These are phyloP conservation scores for Mastacembelus armatus DNA, from an alignment of 2,797 vertebrate species.

Conservation along the genomic window DNA sequence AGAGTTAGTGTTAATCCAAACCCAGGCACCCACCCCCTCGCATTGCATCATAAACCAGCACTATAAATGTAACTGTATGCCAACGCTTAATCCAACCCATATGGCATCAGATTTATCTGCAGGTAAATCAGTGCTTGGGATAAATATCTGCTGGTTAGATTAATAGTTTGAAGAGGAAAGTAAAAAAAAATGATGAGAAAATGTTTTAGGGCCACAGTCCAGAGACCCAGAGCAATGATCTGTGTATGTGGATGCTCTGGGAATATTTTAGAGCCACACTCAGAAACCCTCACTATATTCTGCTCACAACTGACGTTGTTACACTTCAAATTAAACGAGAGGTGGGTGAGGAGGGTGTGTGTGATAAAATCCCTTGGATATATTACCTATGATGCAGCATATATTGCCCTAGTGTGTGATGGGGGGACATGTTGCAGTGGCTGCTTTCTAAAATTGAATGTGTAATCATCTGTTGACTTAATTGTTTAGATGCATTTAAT, in stretches of 20 bases:
- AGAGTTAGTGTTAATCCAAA: constrained; percentile 52
- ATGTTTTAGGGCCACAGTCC: constrained; percentile 62
- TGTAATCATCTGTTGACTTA: constrained; percentile 4
- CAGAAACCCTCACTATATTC: constrained; percentile 67
- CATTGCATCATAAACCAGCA: constrained; percentile 75
- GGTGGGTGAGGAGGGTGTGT: constrained; percentile 10
- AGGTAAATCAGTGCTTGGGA: constrained; percentile 78
- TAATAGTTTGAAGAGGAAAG: constrained; percentile 77
- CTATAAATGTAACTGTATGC: constrained; percentile 75
- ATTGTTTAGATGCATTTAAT: constrained; percentile 42
- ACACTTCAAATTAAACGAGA: constrained; percentile 56
- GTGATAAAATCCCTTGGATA: constrained; percentile 34
- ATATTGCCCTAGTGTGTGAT: constrained; percentile 4
- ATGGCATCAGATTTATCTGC: constrained; percentile 82
- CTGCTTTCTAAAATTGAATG: constrained; percentile 31
- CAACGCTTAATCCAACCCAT: constrained; percentile 79
- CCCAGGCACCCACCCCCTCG: constrained; percentile 29
- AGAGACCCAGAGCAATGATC: constrained; percentile 32
- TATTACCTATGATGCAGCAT: constrained; percentile 29
- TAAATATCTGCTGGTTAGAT: constrained; percentile 78
- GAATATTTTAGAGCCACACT: constrained; percentile 68
- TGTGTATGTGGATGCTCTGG: constrained; percentile 28
- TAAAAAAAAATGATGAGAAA: constrained; percentile 74
- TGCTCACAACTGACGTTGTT: constrained; percentile 54
- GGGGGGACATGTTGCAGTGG: not conserved